Base-by-base conservation (phyloP, 2,113 vertebrate species). In the Syrmaticus mikado region DNA sequence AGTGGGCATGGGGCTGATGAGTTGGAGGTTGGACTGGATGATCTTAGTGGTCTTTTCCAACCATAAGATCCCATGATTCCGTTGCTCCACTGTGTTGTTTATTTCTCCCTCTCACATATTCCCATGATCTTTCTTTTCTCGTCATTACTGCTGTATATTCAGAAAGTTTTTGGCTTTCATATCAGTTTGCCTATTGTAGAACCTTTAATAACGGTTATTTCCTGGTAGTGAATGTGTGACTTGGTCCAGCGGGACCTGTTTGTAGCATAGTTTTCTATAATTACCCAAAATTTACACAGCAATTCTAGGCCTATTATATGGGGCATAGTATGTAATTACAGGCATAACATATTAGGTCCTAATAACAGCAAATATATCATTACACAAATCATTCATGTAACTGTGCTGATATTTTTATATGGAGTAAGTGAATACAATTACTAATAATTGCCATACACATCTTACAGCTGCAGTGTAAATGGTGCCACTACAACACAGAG, bases 231-330 rank as follows among this genome's bases (percentile, higher is more conserved):
- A 85, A 96, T 36, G 55, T 43, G 91, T 8, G 2, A 14, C 82
- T 88, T 65, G 85, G 93, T 95, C 94, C 72, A 53, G 48, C 11
- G 93, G 76, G 87, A 89, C 82, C 79, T 94, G 79, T 92, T 96
- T 92, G 91, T 96, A 94, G 73, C 76, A 81, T 8, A 94, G 91
- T 91, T 95, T 90, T 95, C 94, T 3, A 6, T 66, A 92, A 94
- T 96, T 94, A 91, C 73, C 87, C 80, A 60, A 90, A 91, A 95
- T 96, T 94, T 93, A 91, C 89, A 82, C 91, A 92, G 89, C 85
- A 96, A 72, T 94, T 93, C 79, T 82, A 83, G 65, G 57, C 46
- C 85, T 90, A 72, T 94, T 96, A 90, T 75, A 72, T 45, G 34
- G 40, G 57, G 46, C 65, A 72, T n/a, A 86, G 79, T 74, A 40